Percentiles rank a stretch among this genome's conserved stretches.
These are phyloP conservation scores for Drosophila falleni DNA, from an alignment of 2,888 invertebrate species.

Conservation along the genomic window DNA sequence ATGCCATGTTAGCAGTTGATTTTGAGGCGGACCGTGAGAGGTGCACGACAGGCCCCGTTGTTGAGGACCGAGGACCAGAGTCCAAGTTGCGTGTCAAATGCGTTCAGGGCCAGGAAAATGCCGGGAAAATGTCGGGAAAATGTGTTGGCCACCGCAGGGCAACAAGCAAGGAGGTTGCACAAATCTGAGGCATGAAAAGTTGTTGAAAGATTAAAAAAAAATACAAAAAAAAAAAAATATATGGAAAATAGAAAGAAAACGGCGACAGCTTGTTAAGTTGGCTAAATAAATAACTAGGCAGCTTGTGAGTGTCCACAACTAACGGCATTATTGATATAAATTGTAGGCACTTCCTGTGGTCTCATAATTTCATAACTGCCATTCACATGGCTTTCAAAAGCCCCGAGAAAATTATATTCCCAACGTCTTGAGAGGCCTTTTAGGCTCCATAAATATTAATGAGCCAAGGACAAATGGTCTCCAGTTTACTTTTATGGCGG, in stretches of 20 bases:
- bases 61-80: slow-evolving; percentile 33
- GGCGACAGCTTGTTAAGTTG: slow-evolving; percentile 56
- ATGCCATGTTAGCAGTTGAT: slow-evolving; percentile 82
- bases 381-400: slow-evolving; percentile 13
- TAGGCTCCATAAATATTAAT: slow-evolving; percentile 58
- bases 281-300: slow-evolving; percentile 59
- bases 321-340: slow-evolving; percentile 79
- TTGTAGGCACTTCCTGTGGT: slow-evolving; percentile 61
- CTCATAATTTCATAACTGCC: slow-evolving; percentile 37
- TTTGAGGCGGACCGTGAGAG: slow-evolving; percentile 53
- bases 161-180: slow-evolving; percentile 8
- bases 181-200: slow-evolving; percentile 46
- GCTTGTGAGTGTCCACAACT: slow-evolving; percentile 39
- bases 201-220: slow-evolving; percentile 63
- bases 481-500: slow-evolving; percentile 26
- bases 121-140: slow-evolving; percentile 33
- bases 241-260: slow-evolving; percentile 9
- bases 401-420: slow-evolving; percentile 27
- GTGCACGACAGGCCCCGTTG: slow-evolving; percentile 53
- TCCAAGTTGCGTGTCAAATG: slow-evolving; percentile 74
- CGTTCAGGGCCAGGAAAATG: slow-evolving; percentile 42
- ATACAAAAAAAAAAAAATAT: slow-evolving; percentile 18
- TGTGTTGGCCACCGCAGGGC: slow-evolving; percentile 27
- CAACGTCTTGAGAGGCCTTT: slow-evolving; percentile 41
- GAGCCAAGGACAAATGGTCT: slow-evolving; percentile 16